Base-by-base conservation (phyloP, 2,113 vertebrate species). In the Zingel zingel region DNA sequence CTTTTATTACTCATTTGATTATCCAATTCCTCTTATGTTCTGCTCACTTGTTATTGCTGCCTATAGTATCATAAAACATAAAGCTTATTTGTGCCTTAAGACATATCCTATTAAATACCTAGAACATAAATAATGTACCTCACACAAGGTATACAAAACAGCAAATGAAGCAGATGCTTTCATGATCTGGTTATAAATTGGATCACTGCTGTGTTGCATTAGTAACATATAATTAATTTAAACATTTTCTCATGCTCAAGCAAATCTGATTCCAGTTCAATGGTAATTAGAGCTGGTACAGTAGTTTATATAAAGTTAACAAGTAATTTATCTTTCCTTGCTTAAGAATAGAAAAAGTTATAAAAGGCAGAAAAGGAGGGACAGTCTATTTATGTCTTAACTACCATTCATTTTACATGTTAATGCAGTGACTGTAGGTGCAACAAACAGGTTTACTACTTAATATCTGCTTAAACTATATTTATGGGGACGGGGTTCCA, bases 391-490 rank as follows among this genome's bases (percentile, higher is more conserved):
- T 25, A 30, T 71, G 27, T 39, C 15, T n/a, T 10, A 36, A 19
- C 25, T n/a, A 19, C n/a, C 21, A n/a, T 66, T 10, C 4, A 25
- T 36, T 50, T 43, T 62, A 13, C 69, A 3, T 36, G 50, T 43
- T 58, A 15, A 64, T 27, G 21, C 19, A 57, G 27, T 23, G 48
- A 54, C 16, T 14, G 53, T 43, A 12, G 53, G 11, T 16, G 39
- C 19, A 80, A 73, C 36, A 72, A 39, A 74, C 71, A 58, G 66
- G 54, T 85, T 83, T 71, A 71, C 64, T 18, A 19, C 18, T 65
- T 4, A 72, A 82, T 77, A 89, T 69, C 86, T 78, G 61, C 64
- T 54, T 63, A 25, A 45, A 33, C 33, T 33, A 33, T 33, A 50
- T 54, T 48, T 73, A 63, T 6, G 19, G 45, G 23, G 18, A 23